Base-by-base conservation (phyloP, 2,888 invertebrate species). In the Cephus sareptanus region DNA sequence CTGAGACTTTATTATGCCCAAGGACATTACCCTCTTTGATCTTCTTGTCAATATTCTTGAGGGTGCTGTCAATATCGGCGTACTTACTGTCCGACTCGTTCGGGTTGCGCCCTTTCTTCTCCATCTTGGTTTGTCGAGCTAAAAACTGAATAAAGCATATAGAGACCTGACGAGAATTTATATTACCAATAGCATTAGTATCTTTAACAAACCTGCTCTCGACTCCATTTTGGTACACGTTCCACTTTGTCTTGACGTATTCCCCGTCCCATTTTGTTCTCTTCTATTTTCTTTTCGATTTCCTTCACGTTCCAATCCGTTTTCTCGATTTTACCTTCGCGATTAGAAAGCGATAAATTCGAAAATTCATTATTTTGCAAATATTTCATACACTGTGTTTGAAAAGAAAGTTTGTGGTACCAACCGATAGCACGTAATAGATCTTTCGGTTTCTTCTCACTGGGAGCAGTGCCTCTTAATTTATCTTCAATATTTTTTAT, bases 231-330 rank as follows among this genome's bases (percentile, higher is more conserved):
- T 13, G 98, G 98, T 76, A 98, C 97, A 75, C 89, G 85, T 80
- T 91, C 91, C 34, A 91, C 88, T 89, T 95, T 95, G 87, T 96
- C 96, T 74, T 94, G 93, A 12, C 93, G 92, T 79, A 93, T 93
- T 13, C 94, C 93, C 86, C 95, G 93, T 56, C 95, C 95, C 89
- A 95, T 92, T 87, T 95, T 94, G 87, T 95, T 96, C 89, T 96
- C 96, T 86, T 94, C 93, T 56, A 98, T 97, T 92, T 98, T 97
- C 90, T 96, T 95, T 89, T 98, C 97, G 40, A 98, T 97, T 91
- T 97, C 96, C 84, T 96, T 96, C 68, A 98, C 95, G 92, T 98
- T 97, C 97, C 98, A 98, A 91, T 98, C 98, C 79, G 94, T 96
- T 80, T 95, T 95, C 89, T 97, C 97, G 83, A 98, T 96, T 92